Evolutionary conservation across 2,888 invertebrate genomes (phyloP).

Genomic region (Branchipolynoe longqiensis): DNA sequence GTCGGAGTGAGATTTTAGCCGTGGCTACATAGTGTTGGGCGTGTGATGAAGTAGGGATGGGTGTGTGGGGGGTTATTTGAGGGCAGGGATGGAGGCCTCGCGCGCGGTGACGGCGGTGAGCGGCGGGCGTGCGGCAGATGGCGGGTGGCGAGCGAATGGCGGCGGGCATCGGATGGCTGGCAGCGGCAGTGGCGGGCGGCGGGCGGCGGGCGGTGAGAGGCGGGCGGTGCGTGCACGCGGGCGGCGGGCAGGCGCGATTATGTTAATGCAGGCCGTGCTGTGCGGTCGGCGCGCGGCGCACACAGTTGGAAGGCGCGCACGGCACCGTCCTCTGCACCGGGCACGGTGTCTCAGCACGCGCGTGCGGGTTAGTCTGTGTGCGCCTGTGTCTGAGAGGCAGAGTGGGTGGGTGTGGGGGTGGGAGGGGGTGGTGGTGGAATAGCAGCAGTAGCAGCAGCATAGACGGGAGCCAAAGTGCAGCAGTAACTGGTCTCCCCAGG

Average conservation of each 20-base stretch:
- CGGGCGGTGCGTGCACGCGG: constrained; percentile 8
- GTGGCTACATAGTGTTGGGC: no score
- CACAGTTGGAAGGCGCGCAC: not conserved
- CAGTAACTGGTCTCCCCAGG: not conserved
- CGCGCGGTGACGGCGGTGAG: not conserved
- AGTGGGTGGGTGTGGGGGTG: not conserved
- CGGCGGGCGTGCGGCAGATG: not conserved
- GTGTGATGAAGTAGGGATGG: constrained; percentile 8
- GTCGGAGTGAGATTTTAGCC: not conserved
- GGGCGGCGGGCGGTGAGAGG: not conserved
- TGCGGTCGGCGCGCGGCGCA: constrained; percentile 1
- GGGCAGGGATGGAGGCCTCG: not conserved
- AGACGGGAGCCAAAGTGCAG: constrained; percentile 4
- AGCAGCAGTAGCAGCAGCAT: constrained; percentile 10
- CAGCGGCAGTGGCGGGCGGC: not conserved
- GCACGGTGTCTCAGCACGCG: no score
- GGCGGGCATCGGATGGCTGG: not conserved
- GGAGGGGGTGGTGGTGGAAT: not conserved
- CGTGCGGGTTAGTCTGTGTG: no score
- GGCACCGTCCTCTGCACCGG: no score
- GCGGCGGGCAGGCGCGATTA: not conserved
- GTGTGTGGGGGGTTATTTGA: not conserved
- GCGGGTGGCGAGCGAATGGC: not conserved
- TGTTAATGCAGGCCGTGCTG: not conserved
- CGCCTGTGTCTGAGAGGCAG: no score